Base-by-base conservation (phyloP, 2,888 invertebrate species). In the Endotricha flammealis region DNA sequence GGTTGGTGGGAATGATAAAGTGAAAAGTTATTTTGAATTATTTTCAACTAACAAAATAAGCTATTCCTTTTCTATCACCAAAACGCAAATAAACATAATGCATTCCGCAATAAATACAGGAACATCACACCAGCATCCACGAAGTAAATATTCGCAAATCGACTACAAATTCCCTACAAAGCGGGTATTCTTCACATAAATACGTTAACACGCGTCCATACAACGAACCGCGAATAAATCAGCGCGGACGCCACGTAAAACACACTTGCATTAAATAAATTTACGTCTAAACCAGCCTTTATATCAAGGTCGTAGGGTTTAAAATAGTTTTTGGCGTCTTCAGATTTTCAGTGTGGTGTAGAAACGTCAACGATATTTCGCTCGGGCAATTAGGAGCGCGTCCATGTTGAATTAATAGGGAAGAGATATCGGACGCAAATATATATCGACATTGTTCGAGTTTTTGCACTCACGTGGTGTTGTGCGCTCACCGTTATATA, bases 141-240 rank as follows among this genome's bases (percentile, higher is more conserved):
- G 17, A 32, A 36, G 38, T 35, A 34, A 33, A 49, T 50, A 45
- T 51, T 53, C 53, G 57, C 61, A 66, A 66, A 68, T 65, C 57
- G 64, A 53, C 56, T 64, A 76, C 75, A 78, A 74, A 76, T 71
- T 60, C 63, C 41, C 57, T 55, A 68, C 67, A 68, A 67, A 61
- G 48, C 57, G 49, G 39, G 54, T 56, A 57, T 58, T 58, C 58
- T 53, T 55, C 53, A 55, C 65, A 66, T 69, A 73, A 72, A 71
- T 63, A 27, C 35, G 9, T 69, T 66, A 64, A 54, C 60, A 53
- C 61, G 64, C 50, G 56, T 51, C 53, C 50, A 53, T 52, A 47
- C 44, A 44, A 41, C 50, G 38, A 42, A 39, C 50, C 39, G 41
- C 57, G 57, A 64, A 67, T 73, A 73, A 71, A 73, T 69, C 62